Conservation (phyloP, 2,888 invertebrate genomes). For the Thereva nobilitata region DNA sequence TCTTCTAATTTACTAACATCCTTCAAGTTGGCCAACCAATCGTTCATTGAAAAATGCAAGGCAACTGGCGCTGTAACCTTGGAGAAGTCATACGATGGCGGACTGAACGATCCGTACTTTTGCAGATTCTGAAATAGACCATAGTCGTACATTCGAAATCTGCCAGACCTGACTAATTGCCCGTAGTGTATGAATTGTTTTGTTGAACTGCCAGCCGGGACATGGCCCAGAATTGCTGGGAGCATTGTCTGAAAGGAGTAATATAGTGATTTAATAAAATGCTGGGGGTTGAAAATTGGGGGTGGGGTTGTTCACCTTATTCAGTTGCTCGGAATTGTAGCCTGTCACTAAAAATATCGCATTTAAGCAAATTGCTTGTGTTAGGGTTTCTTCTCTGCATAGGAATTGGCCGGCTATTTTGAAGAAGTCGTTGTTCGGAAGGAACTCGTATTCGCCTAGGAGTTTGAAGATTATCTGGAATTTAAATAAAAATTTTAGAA, state of each 20-base stretch:
- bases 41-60: constrained; percentile 61
- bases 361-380: constrained; percentile 63
- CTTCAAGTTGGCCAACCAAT: constrained; percentile 62
- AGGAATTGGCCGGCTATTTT: constrained; percentile 57
- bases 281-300: no score
- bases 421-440: constrained; percentile 61
- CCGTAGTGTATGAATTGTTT: constrained; percentile 64
- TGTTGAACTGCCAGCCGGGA: constrained; percentile 62
- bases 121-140: constrained; percentile 47
- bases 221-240: constrained; percentile 62
- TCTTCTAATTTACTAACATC: constrained; percentile 60
- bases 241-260: constrained; percentile 56
- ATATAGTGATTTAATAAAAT: no score
- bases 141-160: constrained; percentile 49
- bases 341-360: constrained; percentile 67
- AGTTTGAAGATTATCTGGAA: constrained; percentile 21
- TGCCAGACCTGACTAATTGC: constrained; percentile 57
- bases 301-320: constrained; percentile 56
- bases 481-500: no score
- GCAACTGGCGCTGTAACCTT: constrained; percentile 54
- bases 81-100: constrained; percentile 54
- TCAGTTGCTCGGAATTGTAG: constrained; percentile 62
- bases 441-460: constrained; percentile 60
- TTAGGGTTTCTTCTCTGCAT: constrained; percentile 60
- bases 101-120: constrained; percentile 51